These are phyloP conservation scores for Lithophane semibrunnea DNA, from an alignment of 2,888 invertebrate genomes.

Conservation along the genomic window DNA sequence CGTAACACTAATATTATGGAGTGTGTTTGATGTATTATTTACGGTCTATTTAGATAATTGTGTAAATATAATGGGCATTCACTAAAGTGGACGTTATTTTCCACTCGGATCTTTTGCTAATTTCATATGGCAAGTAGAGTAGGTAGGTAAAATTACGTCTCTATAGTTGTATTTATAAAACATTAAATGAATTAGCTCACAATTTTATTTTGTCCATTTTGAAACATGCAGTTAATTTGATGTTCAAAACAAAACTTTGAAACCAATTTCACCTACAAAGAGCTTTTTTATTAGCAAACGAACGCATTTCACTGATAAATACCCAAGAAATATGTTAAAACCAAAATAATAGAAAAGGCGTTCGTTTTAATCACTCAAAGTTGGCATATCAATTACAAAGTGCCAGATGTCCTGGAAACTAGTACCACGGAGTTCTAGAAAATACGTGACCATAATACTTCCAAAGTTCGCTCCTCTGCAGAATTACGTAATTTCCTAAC, in stretches of 20 bases:
- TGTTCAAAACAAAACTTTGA: neutral
- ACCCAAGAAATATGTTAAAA: neutral
- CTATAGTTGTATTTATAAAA: neutral
- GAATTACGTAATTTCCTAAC: slow-evolving; percentile 66
- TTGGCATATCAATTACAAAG: slow-evolving; percentile 64
- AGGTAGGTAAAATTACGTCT: neutral
- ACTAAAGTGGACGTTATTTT: neutral
- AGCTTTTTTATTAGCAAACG: neutral
- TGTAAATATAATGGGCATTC: neutral
- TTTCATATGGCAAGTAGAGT: neutral
- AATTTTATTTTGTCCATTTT: neutral
- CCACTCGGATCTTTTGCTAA: neutral
- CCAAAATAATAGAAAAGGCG: slow-evolving; percentile 42
- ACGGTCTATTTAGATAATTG: slow-evolving; percentile 4
- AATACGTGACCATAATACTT: slow-evolving; percentile 65
- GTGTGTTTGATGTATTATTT: slow-evolving; percentile 38
- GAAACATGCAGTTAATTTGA: neutral
- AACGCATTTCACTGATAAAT: neutral
- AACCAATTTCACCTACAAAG: neutral
- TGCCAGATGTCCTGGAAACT: slow-evolving; percentile 62
- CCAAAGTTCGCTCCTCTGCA: slow-evolving; percentile 63
- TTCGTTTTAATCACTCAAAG: slow-evolving; percentile 59
- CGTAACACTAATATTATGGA: slow-evolving; percentile 18
- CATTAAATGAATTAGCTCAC: neutral
- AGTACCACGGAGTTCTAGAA: slow-evolving; percentile 54